Base-by-base conservation (phyloP, 2,797 vertebrate species). In the Etheostoma nigrum region DNA sequence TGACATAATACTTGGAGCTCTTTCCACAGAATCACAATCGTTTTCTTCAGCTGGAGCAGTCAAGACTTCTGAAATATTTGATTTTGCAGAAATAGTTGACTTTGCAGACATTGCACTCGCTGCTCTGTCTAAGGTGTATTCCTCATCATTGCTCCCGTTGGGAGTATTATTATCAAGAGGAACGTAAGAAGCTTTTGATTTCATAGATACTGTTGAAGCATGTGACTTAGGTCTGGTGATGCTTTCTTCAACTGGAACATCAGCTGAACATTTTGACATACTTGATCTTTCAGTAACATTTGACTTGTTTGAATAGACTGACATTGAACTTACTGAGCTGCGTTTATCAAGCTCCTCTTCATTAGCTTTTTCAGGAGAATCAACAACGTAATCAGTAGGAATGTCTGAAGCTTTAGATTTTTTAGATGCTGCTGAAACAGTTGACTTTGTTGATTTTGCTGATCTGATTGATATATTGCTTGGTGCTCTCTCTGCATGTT, bases 71-170 rank as follows among this genome's bases (percentile, higher is more conserved):
- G 80, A 76, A 2, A 4, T 71, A 5, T 73, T 81, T 5, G 74
- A 83, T 78, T 81, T 89, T 54, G 60, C 74, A 73, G 85, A 92
- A 74, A 91, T 85, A 10, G 68, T 83, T 65, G 85, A 90, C 8
- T 52, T 36, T 49, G 57, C 40, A 63, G 88, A 90, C 70, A 82
- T 52, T 18, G 67, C 69, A 75, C 88, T 87, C 81, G 68, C 45
- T 40, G 36, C 36, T 40, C 36, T 40, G 36, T 11, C 36, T 11
- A 40, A 40, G 10, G 10, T 40, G 10, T 82, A 60, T 16, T 79
- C 81, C 27, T 74, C 69, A 36, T 64, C 36, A 6, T 45, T 73
- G 36, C 36, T 11, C 36, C 10, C 36, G 2, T 11, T 2, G 36
- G 36, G 52, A 27, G 42, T 0, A 3, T n/a, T 8, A 54, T 4